Conservation (phyloP, 2,797 vertebrate genomes). For the Acanthurus leucopareius region DNA sequence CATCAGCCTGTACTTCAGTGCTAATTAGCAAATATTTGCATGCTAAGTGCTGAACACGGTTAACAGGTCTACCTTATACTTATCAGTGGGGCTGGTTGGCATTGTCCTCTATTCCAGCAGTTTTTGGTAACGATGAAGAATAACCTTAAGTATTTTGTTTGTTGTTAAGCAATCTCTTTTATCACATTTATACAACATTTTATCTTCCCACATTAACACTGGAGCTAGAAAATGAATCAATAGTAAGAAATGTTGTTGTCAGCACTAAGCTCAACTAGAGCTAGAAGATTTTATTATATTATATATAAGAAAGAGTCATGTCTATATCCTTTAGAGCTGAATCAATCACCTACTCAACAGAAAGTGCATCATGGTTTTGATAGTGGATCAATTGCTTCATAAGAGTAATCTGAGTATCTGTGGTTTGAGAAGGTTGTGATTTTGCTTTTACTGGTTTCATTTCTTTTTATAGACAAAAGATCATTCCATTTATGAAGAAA, state of each 20-base stretch:
- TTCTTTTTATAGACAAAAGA: not conserved
- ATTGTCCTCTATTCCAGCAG: no score
- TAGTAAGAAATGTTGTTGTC: not conserved
- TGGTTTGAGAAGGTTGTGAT: not conserved
- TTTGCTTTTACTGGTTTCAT: not conserved
- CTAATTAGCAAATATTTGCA: not conserved
- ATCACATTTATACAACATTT: not conserved
- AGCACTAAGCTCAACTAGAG: no score
- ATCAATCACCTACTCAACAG: not conserved
- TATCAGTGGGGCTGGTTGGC: no score
- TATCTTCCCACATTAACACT: not conserved
- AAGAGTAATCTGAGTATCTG: not conserved
- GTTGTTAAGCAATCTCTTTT: no score
- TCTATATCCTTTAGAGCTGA: no score
- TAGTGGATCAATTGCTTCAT: not conserved
- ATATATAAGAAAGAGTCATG: not conserved
- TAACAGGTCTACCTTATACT: no score
- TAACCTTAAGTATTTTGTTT: no score
- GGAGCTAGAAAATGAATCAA: not conserved
- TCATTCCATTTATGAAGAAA: not conserved
- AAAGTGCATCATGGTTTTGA: not conserved
- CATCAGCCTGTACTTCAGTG: not conserved
- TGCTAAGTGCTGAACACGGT: not conserved
- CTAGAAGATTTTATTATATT: not conserved
- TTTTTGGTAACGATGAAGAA: no score